A percentile compares a stretch with the other conserved stretches of the same genome.
Conservation (phyloP, 2,888 invertebrate species). For the Tenthredo scrophulariae region DNA sequence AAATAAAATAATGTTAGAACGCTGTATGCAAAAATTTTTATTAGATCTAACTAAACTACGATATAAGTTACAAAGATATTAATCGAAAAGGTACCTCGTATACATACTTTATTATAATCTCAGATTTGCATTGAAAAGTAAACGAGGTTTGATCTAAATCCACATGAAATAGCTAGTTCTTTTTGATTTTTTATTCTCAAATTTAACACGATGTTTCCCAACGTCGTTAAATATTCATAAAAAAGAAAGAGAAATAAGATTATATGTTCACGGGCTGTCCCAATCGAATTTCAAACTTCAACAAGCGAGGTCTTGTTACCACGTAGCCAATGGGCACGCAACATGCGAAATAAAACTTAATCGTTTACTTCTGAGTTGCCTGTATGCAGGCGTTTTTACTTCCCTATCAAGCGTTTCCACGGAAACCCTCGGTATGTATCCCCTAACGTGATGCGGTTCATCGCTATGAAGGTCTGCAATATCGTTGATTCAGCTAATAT, state of each 20-base stretch:
- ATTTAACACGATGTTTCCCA: conserved; percentile 1
- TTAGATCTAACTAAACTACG: neutral
- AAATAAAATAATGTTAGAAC: neutral
- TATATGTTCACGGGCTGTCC: neutral
- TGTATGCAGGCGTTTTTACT: too few relatives aligned
- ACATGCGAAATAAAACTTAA: too few relatives aligned
- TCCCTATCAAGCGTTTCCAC: too few relatives aligned
- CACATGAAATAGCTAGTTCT: neutral
- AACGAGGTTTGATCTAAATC: neutral
- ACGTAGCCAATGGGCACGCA: too few relatives aligned
- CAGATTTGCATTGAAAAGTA: neutral
- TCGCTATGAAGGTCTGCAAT: neutral
- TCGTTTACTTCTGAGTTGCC: too few relatives aligned
- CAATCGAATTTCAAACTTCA: neutral
- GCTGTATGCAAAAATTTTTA: neutral
- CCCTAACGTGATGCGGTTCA: neutral
- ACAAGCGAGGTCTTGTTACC: too few relatives aligned
- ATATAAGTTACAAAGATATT: neutral
- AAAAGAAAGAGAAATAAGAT: neutral
- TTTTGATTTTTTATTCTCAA: neutral
- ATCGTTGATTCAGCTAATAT: conserved; percentile 14
- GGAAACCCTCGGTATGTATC: too few relatives aligned
- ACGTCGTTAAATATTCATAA: neutral
- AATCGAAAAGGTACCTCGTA: too few relatives aligned
- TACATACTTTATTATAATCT: neutral